phyloP scores from a whole-genome alignment of 2,113 vertebrate genomes.

The Sinosuthora webbiana region DNA sequence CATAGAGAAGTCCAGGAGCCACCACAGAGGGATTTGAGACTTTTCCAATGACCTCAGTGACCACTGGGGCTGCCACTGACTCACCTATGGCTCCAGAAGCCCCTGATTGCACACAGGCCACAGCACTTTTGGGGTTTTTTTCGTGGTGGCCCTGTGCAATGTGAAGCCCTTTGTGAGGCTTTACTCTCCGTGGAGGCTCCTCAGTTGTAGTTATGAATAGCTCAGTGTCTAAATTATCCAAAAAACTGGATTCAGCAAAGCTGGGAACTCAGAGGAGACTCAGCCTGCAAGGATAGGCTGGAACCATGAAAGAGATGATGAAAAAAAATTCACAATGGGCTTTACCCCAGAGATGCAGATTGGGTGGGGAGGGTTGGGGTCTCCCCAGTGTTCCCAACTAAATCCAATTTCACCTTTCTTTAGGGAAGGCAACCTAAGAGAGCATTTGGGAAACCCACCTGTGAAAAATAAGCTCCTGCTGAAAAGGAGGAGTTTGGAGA shows the following conservation, averaged over 20 bases:
- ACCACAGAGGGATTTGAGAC: not conserved
- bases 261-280: not conserved
- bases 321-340: not conserved
- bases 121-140: not conserved
- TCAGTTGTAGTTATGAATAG: not conserved
- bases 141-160: not conserved
- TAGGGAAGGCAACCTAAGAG: not conserved
- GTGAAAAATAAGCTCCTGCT: not conserved
- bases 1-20: not conserved
- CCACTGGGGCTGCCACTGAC: not conserved
- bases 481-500: not conserved
- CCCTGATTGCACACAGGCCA: not conserved
- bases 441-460: not conserved
- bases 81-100: not conserved
- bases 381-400: not conserved
- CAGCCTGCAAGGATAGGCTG: not conserved
- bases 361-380: fast-evolving
- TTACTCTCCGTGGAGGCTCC: not conserved
- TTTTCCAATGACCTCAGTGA: not conserved
- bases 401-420: not conserved
- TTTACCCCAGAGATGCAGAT: not conserved
- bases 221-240: not conserved
- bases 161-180: not conserved
- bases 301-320: not conserved
- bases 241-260: not conserved